These are phyloP conservation scores for Cossypha niveicapilla DNA, from an alignment of 2,797 vertebrate genomes.

Conservation along the genomic window DNA sequence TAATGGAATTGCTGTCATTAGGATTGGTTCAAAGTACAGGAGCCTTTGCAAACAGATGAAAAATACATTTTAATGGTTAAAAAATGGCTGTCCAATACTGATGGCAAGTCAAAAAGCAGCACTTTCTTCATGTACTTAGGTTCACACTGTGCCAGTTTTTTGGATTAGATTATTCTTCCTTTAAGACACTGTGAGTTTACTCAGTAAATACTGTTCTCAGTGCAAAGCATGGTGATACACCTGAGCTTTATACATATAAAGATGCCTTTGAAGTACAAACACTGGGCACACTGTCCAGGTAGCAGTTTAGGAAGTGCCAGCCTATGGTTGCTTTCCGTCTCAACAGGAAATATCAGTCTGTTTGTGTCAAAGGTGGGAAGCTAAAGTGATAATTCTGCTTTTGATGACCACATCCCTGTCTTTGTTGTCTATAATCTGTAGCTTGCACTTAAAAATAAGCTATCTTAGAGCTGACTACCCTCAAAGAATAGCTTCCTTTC, in stretches of 20 bases:
- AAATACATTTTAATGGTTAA: not conserved
- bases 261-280: not conserved
- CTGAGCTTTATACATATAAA: not conserved
- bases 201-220: not conserved
- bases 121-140: not conserved
- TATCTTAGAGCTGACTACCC: not conserved
- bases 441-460: not conserved
- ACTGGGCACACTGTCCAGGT: not conserved
- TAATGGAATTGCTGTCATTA: not conserved
- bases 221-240: not conserved
- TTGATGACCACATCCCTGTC: not conserved
- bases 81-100: not conserved
- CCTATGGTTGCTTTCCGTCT: not conserved
- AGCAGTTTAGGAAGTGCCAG: not conserved
- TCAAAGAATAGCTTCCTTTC: not conserved
- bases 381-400: not conserved
- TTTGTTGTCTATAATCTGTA: not conserved
- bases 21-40: not conserved
- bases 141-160: not conserved
- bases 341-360: not conserved
- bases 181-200: not conserved
- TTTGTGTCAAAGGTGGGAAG: not conserved
- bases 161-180: not conserved
- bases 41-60: not conserved
- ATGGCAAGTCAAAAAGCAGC: not conserved